Evolutionary conservation across 2,888 invertebrate genomes (phyloP).

Genomic region (Nebria brevicollis): DNA sequence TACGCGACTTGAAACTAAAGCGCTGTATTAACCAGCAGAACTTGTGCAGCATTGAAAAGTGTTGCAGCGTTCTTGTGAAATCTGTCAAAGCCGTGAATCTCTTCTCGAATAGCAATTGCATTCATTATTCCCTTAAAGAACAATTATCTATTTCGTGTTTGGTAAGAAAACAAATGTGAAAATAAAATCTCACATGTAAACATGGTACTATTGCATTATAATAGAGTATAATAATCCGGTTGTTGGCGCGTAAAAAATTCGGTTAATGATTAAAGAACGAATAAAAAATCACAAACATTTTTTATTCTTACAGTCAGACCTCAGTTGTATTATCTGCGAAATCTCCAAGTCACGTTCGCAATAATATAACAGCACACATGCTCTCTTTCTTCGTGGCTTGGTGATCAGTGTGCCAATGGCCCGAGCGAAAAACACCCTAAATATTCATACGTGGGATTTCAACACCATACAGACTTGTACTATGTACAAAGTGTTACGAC

Average conservation of each 20-base stretch:
- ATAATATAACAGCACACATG: slow-evolving; percentile 43
- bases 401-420: slow-evolving; percentile 44
- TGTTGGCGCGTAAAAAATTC: neutral
- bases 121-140: too few species aligned
- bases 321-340: slow-evolving; percentile 43
- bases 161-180: too few species aligned
- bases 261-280: neutral
- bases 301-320: slow-evolving; percentile 37
- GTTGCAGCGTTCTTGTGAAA: neutral
- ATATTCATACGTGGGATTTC: slow-evolving; percentile 60
- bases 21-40: slow-evolving; percentile 22
- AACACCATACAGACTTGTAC: neutral
- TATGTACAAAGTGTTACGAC: neutral
- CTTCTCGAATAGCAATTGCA: too few species aligned
- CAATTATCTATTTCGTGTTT: too few species aligned
- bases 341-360: slow-evolving; percentile 38
- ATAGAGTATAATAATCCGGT: too few species aligned
- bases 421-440: slow-evolving; percentile 57
- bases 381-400: slow-evolving; percentile 28
- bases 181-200: too few species aligned
- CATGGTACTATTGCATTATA: too few species aligned
- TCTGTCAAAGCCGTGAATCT: neutral
- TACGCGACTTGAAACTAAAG: slow-evolving; percentile 38
- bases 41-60: slow-evolving; percentile 30
- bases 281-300: slow-evolving; percentile 17